Conservation (phyloP, 2,113 vertebrate species). For the Pterocles orientalis region DNA sequence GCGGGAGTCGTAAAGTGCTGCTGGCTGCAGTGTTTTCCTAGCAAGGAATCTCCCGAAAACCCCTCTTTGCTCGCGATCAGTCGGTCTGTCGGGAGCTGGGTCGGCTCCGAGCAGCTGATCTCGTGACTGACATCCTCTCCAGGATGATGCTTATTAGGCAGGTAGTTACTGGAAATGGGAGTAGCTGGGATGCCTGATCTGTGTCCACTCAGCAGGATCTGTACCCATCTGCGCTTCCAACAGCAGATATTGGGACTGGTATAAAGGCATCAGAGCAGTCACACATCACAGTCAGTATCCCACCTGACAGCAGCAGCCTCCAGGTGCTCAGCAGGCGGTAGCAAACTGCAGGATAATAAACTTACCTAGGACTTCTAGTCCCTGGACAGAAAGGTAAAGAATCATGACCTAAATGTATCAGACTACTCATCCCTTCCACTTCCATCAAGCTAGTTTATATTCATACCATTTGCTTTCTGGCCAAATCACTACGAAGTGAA, state of each 20-base stretch:
- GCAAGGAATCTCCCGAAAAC: too few relatives aligned
- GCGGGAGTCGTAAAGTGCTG: too few relatives aligned
- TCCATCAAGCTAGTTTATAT: background rate
- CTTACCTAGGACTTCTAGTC: background rate
- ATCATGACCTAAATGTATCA: background rate
- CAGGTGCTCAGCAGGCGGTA: rapidly evolving
- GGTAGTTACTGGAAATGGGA: background rate
- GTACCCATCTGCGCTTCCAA: rapidly evolving
- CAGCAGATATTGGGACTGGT: background rate
- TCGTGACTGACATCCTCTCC: too few relatives aligned
- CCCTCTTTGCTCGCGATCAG: too few relatives aligned
- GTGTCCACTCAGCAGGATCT: background rate
- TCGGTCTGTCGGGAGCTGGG: too few relatives aligned
- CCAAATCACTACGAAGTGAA: background rate
- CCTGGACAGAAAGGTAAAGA: background rate
- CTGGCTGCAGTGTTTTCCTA: too few relatives aligned
- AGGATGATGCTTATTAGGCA: background rate
- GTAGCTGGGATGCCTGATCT: background rate
- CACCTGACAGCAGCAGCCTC: background rate
- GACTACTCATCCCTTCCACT: background rate
- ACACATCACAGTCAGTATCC: background rate
- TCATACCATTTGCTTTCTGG: background rate
- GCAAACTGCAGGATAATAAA: background rate
- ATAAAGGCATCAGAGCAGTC: background rate
- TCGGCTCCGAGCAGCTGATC: too few relatives aligned